Evolutionary conservation across 2,113 vertebrate species (phyloP).

Genomic region (Ciconia boyciana): DNA sequence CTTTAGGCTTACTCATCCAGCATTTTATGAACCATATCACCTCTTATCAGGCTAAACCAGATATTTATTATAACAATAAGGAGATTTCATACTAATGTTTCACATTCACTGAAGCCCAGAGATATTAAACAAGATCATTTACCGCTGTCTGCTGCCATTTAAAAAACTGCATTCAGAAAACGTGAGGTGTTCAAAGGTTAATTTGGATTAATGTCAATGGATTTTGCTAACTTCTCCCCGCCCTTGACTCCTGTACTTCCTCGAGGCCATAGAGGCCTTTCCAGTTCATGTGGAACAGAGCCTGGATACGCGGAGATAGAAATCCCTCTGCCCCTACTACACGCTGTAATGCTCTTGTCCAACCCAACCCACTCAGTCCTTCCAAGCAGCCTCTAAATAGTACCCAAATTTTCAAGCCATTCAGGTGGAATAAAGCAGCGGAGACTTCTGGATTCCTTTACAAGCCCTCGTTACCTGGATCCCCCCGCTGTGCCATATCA

Average conservation of each 20-base stretch:
- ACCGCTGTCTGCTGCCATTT: conserved; percentile 45
- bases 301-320: accelerated
- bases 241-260: not conserved
- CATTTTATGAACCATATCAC: conserved; percentile 67
- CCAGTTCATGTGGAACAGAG: not conserved
- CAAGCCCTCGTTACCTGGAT: not conserved
- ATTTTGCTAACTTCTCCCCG: conserved; percentile 28
- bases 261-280: not conserved
- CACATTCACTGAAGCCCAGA: conserved; percentile 47
- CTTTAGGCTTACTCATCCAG: conserved; percentile 62
- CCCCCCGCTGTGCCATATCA: accelerated
- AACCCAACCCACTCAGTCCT: not conserved
- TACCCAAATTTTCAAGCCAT: not conserved
- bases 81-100: conserved; percentile 59
- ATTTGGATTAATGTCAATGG: conserved; percentile 55
- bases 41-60: conserved; percentile 70
- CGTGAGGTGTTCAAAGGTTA: conserved; percentile 36
- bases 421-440: not conserved
- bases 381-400: not conserved
- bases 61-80: conserved; percentile 72
- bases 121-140: conserved; percentile 68
- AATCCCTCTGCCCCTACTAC: not conserved
- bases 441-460: not conserved
- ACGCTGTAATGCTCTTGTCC: not conserved
- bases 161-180: conserved; percentile 36